phyloP scores from a whole-genome alignment of 2,113 vertebrate genomes.

The Rutilus rutilus region DNA sequence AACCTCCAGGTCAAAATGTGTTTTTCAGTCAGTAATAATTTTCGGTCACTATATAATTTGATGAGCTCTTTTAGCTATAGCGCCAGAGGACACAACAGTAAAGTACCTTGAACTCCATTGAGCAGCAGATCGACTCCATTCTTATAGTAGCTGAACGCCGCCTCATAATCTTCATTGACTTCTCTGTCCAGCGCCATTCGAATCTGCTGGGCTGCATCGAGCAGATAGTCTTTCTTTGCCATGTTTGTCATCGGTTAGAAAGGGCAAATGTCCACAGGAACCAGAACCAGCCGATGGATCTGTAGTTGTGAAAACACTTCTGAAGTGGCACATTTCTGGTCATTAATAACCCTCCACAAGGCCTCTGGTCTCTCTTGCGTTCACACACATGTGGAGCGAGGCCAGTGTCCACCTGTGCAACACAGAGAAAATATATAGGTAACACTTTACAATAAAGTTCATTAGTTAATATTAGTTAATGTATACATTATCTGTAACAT shows the following conservation, averaged over 20 bases:
- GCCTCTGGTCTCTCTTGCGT: background rate
- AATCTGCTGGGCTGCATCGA: slow-evolving; percentile 96
- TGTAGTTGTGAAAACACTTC: slow-evolving; percentile 48
- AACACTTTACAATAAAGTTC: no score
- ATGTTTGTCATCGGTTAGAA: slow-evolving; percentile 68
- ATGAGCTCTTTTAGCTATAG: background rate
- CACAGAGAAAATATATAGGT: no score
- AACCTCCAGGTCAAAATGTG: background rate
- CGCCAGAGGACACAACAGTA: background rate
- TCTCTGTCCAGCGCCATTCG: slow-evolving; percentile 93
- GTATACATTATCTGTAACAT: no score
- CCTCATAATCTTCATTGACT: slow-evolving; percentile 94
- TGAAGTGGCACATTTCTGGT: slow-evolving; percentile 4
- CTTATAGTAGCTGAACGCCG: slow-evolving; percentile 97
- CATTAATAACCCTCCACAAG: background rate
- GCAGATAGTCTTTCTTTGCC: slow-evolving; percentile 89
- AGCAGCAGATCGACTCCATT: slow-evolving; percentile 94
- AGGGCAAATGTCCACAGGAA: slow-evolving; percentile 47
- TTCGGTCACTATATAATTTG: background rate
- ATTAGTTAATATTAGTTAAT: no score
- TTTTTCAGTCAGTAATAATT: background rate
- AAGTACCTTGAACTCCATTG: slow-evolving; percentile 86
- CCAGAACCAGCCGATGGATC: slow-evolving; percentile 48
- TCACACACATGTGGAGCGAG: background rate
- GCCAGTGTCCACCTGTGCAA: background rate